Conservation (phyloP, 1,140 invertebrate genomes). For the Calephelis nemesis region DNA sequence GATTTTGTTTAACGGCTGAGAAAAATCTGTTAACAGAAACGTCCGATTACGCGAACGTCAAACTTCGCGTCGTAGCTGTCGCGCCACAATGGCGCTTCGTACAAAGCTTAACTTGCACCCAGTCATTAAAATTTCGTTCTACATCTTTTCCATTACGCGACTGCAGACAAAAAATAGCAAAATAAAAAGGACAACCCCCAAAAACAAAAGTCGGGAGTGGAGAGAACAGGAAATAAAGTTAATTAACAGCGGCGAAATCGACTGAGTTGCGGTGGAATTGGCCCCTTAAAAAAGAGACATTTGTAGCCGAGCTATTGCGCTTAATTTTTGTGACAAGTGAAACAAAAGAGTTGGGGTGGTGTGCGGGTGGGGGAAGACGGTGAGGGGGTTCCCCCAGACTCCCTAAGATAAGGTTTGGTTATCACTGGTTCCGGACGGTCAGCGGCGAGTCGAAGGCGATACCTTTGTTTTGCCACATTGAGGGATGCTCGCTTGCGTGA, state of each 20-base stretch:
- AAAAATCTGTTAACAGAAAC: conserved; percentile 45
- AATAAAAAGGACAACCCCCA: conserved; percentile 69
- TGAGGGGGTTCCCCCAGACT: conserved; percentile 38
- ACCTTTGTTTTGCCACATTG: conserved; percentile 74
- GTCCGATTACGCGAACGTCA: conserved; percentile 60
- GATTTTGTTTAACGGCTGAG: conserved; percentile 41
- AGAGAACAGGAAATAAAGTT: conserved; percentile 79
- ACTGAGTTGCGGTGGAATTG: conserved; percentile 78
- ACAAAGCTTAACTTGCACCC: conserved; percentile 72
- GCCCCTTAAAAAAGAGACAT: conserved; percentile 77
- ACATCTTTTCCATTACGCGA: conserved; percentile 77
- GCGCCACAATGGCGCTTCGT: conserved; percentile 59
- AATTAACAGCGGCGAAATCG: conserved; percentile 78
- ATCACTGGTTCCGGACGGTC: conserved; percentile 67
- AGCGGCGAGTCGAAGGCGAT: conserved; percentile 71
- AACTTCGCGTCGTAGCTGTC: conserved; percentile 51
- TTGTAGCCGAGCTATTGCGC: conserved; percentile 76
- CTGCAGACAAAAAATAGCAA: conserved; percentile 76
- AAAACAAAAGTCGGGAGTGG: conserved; percentile 73
- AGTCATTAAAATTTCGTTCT: conserved; percentile 78
- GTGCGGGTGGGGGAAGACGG: conserved; percentile 39
- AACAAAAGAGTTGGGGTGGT: conserved; percentile 74
- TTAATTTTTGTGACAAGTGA: conserved; percentile 79
- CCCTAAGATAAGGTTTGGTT: conserved; percentile 68
- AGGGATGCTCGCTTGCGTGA: conserved; percentile 71